These are phyloP conservation scores for Gallinago solitaria DNA, from an alignment of 2,797 vertebrate species.

Conservation along the genomic window DNA sequence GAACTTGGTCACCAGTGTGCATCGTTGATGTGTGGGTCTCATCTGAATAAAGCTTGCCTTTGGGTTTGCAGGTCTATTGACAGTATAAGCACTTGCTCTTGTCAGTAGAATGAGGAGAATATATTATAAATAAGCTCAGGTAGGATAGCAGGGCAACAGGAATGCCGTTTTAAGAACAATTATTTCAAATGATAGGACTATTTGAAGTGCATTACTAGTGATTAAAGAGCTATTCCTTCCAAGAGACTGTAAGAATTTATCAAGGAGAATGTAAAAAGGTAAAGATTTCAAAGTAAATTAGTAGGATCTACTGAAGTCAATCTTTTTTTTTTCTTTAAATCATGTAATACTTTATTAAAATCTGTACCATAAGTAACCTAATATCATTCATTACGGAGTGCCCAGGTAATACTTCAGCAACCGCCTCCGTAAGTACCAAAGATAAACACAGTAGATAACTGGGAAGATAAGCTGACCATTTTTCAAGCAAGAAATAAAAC, in stretches of 20 bases:
- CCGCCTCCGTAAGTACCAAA: conserved; percentile 27
- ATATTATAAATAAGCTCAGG: neutral
- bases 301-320: neutral
- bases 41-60: neutral
- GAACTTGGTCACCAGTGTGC: neutral
- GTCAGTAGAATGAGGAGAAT: neutral
- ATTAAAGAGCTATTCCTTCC: conserved; percentile 24
- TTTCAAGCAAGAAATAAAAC: conserved; percentile 51
- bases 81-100: neutral
- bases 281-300: conserved; percentile 32
- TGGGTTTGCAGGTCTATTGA: neutral
- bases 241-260: conserved; percentile 26
- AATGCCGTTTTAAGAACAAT: neutral
- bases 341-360: conserved; percentile 36
- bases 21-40: neutral
- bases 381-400: conserved; percentile 20
- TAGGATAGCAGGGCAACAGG: neutral
- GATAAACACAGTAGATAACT: conserved; percentile 46
- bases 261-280: neutral
- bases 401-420: neutral
- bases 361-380: neutral
- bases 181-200: neutral
- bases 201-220: neutral
- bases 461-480: conserved; percentile 7
- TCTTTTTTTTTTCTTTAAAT: neutral